A percentile compares a stretch with the other conserved stretches of the same genome.
Conservation (phyloP, 2,888 invertebrate genomes). For the Drosophila nr. perissopoda region DNA sequence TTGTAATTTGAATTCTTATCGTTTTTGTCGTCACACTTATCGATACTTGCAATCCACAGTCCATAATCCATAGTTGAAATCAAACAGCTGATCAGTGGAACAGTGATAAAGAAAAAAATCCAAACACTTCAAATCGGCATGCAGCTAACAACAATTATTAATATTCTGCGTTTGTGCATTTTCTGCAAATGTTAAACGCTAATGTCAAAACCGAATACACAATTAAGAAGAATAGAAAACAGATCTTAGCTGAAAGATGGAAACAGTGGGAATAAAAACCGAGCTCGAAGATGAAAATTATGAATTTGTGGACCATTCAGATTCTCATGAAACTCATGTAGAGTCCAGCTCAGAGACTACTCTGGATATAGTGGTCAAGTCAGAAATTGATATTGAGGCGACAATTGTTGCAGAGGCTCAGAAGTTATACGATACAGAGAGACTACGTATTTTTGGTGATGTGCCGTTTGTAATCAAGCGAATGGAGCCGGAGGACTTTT, state of each 20-base stretch:
- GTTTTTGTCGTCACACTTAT: not conserved
- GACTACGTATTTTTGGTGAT: slow-evolving; percentile 49
- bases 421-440: slow-evolving; percentile 55
- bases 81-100: slow-evolving; percentile 21
- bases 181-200: not conserved
- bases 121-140: not conserved
- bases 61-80: not conserved
- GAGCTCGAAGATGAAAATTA: slow-evolving; percentile 14
- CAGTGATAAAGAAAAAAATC: not conserved
- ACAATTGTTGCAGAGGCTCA: slow-evolving; percentile 12
- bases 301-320: not conserved
- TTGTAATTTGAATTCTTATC: not conserved
- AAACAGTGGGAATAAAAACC: slow-evolving; percentile 27
- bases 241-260: slow-evolving; percentile 36
- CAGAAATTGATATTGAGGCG: slow-evolving; percentile 30
- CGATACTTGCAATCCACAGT: slow-evolving; percentile 1
- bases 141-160: not conserved
- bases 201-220: not conserved
- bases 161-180: not conserved
- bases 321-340: not conserved
- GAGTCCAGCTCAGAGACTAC: not conserved
- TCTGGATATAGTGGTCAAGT: slow-evolving; percentile 18
- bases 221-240: not conserved
- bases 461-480: slow-evolving; percentile 67
- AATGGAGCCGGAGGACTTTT: slow-evolving; percentile 48